phyloP scores from a whole-genome alignment of 2,888 invertebrate genomes.

The Lacanobia oleracea region DNA sequence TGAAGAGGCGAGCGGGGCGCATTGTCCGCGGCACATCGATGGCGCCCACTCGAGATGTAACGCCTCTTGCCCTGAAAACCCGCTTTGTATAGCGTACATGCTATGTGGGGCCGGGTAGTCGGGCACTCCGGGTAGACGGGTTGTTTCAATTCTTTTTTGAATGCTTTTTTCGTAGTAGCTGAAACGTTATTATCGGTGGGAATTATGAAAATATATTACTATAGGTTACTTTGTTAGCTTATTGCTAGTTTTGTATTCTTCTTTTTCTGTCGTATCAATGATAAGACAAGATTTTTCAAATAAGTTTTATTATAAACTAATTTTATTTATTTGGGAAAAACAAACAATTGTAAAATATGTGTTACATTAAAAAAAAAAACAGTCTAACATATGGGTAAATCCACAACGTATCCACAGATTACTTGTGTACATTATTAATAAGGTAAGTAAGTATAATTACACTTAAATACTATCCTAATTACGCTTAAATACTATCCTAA shows the following conservation, averaged over 20 bases:
- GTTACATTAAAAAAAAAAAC: no score
- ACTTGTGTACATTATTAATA: no score
- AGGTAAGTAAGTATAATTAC: no score
- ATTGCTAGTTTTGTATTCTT: not conserved
- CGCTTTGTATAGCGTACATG: constrained; percentile 58
- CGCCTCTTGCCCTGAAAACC: constrained; percentile 74
- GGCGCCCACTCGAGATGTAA: constrained; percentile 66
- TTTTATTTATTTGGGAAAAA: no score
- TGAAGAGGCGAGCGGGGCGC: constrained; percentile 56
- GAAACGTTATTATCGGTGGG: constrained; percentile 12
- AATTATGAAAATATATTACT: not conserved
- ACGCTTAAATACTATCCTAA: no score
- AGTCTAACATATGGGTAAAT: no score
- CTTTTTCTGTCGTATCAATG: not conserved
- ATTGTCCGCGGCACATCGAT: constrained; percentile 67
- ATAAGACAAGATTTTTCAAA: no score
- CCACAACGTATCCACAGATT: no score
- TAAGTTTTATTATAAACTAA: no score
- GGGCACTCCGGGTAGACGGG: constrained; percentile 13
- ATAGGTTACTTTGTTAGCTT: not conserved
- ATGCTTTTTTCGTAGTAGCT: constrained; percentile 19
- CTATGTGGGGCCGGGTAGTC: constrained; percentile 1
- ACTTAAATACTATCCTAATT: no score
- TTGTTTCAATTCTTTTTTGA: constrained; percentile 30
- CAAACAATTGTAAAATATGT: no score